These are phyloP conservation scores for Anarsia innoxiella DNA, from an alignment of 2,888 invertebrate species.

Conservation along the genomic window DNA sequence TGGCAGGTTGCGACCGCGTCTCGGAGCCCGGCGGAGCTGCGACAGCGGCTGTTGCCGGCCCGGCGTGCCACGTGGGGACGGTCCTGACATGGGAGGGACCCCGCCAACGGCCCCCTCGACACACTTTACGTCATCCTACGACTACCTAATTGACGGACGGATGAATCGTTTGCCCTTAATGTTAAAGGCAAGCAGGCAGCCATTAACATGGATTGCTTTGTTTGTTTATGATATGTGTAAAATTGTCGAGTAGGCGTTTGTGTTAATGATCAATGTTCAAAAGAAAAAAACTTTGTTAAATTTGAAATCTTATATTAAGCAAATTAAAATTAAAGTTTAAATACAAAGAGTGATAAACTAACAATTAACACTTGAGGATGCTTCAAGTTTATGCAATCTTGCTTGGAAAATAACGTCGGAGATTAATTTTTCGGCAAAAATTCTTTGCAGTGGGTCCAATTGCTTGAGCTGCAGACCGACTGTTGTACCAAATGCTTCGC, in stretches of 20 bases:
- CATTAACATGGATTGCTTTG: not conserved
- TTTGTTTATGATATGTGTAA: no score
- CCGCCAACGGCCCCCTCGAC: constrained; percentile 21
- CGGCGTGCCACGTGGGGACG: constrained; percentile 14
- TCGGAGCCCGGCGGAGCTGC: constrained; percentile 25
- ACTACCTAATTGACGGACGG: not conserved
- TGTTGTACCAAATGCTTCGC: constrained; percentile 26
- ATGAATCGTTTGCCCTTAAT: not conserved
- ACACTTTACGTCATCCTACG: constrained; percentile 10
- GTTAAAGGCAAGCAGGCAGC: not conserved
- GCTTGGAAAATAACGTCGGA: constrained; percentile 34
- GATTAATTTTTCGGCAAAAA: constrained; percentile 37
- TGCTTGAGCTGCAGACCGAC: constrained; percentile 29
- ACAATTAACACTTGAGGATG: constrained; percentile 12
- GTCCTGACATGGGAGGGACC: constrained; percentile 21
- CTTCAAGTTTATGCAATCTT: constrained; percentile 27
- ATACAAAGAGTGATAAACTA: not conserved
- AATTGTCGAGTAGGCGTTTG: no score
- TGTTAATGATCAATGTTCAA: no score
- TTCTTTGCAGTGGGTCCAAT: constrained; percentile 26
- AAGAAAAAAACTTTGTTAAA: no score
- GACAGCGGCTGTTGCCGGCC: constrained; percentile 22
- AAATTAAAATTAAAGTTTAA: not conserved
- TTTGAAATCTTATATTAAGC: not conserved
- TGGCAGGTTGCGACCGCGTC: constrained; percentile 50